A percentile compares a stretch with the other conserved stretches of the same genome.
These are phyloP conservation scores for Musca domestica DNA, from an alignment of 1,140 invertebrate genomes.

Conservation along the genomic window DNA sequence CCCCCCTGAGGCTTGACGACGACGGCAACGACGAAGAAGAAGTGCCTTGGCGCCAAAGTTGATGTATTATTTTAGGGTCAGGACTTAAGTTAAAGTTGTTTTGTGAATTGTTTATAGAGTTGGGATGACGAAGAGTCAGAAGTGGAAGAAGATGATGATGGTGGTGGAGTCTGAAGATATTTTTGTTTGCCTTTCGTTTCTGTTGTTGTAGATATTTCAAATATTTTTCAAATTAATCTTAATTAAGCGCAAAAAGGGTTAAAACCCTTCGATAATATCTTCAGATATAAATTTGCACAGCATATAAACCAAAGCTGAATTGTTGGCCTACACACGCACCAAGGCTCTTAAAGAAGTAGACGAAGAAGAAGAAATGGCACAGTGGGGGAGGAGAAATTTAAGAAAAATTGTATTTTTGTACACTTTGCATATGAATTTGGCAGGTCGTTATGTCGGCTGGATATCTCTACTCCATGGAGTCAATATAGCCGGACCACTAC, in stretches of 20 bases:
- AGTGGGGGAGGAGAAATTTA: too few species aligned
- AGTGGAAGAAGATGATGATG: neutral
- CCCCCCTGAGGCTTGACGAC: conserved; percentile 1
- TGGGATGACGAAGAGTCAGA: neutral
- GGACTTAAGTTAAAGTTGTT: conserved; percentile 5
- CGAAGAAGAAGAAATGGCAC: neutral
- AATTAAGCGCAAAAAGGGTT: conserved; percentile 21
- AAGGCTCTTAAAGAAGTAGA: neutral
- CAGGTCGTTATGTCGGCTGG: conserved; percentile 10
- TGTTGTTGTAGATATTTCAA: conserved; percentile 8
- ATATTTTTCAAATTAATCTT: conserved; percentile 23
- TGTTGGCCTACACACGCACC: neutral
- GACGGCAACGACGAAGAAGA: neutral
- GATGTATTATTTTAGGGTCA: conserved; percentile 2
- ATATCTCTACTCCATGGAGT: neutral
- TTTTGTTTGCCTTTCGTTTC: conserved; percentile 4
- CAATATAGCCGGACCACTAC: neutral
- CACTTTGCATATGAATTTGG: conserved; percentile 21
- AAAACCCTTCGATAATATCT: conserved; percentile 16
- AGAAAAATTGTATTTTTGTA: conserved; percentile 17
- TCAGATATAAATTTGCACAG: conserved; percentile 13
- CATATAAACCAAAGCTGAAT: neutral
- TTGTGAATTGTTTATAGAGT: neutral
- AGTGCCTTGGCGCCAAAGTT: conserved; percentile 15
- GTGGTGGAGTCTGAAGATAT: neutral